Evolutionary conservation across 2,888 invertebrate genomes (phyloP).

Genomic region (Encarsia formosa): DNA sequence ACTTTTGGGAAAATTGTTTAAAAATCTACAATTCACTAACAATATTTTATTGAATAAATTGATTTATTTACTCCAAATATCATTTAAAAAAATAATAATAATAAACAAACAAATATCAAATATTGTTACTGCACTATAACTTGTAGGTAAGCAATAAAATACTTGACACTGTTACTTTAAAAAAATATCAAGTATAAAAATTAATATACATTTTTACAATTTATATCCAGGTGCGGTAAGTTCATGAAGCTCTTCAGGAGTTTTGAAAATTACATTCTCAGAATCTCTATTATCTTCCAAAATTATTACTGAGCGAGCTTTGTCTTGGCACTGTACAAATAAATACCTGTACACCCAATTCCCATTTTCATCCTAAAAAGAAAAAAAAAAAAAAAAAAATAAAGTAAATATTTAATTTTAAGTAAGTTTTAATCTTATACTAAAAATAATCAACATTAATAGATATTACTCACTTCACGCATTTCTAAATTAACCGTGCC

Average conservation of each 20-base stretch:
- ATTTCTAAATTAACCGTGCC: slow-evolving; percentile 85
- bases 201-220: neutral
- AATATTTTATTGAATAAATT: too few species aligned
- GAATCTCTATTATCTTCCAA: slow-evolving; percentile 68
- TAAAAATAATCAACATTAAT: slow-evolving; percentile 8
- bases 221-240: slow-evolving; percentile 14
- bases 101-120: too few species aligned
- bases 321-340: slow-evolving; percentile 77
- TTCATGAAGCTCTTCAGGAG: slow-evolving; percentile 13
- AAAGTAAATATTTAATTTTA: slow-evolving; percentile 6
- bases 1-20: too few species aligned
- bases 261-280: slow-evolving; percentile 9
- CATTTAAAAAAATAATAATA: too few species aligned
- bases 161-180: too few species aligned
- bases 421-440: slow-evolving; percentile 6
- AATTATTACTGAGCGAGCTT: slow-evolving; percentile 69
- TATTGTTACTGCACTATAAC: too few species aligned
- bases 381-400: slow-evolving; percentile 23
- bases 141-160: too few species aligned
- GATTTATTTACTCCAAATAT: too few species aligned
- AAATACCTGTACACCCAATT: slow-evolving; percentile 79
- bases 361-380: slow-evolving; percentile 68
- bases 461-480: slow-evolving; percentile 61
- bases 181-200: neutral
- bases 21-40: too few species aligned